Evolutionary conservation across 2,888 invertebrate species (phyloP), one percentile per base, ranked within the genome.

Genomic region (Panzeria rudis): DNA sequence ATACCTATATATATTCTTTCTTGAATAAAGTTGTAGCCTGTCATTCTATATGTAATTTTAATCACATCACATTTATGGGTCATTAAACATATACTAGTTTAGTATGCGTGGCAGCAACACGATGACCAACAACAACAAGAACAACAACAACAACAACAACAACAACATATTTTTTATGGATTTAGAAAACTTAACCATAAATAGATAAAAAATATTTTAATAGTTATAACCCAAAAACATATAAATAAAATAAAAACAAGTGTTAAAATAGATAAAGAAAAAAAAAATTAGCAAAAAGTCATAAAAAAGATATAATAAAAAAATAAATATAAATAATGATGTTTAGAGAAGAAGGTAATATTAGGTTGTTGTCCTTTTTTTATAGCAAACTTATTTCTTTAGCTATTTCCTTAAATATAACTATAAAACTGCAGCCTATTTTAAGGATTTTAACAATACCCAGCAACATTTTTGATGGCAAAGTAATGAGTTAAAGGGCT

Each of bases 51-150:
- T 82, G 77, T 82, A 66, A 64, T 82, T 82, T 82, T 82, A 82
- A 82, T 75, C 78, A 82, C 78, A 82, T 81, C 81, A 81, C 64
- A 80, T 81, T 85, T 73, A 75, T 73, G 85, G 78, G 59, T 85
- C 78, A 85, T 85, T 85, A 82, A 85, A 78, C 69, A 82, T 85
- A 82, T 78, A 71, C 44, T 41, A 47, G 47, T 66, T 62, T 59
- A 15, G 44, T 71, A 41, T 77, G 76, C 66, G 76, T 77, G 66
- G 25, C 52, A 66, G 17, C 20, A 56, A 75, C 68, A 75, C 50
- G 32, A 50, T 79, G 64, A 79, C 83, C 75, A 76, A 68, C 54
- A 38, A 78, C 38, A 82, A 9, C 9, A n/a, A n/a, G n/a, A n/a
- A n/a, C n/a, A n/a, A n/a, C 75, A 76, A 68, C 54, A 38, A 78